Evolutionary conservation across 2,113 vertebrate genomes (phyloP).

Genomic region (Tor tambroides): DNA sequence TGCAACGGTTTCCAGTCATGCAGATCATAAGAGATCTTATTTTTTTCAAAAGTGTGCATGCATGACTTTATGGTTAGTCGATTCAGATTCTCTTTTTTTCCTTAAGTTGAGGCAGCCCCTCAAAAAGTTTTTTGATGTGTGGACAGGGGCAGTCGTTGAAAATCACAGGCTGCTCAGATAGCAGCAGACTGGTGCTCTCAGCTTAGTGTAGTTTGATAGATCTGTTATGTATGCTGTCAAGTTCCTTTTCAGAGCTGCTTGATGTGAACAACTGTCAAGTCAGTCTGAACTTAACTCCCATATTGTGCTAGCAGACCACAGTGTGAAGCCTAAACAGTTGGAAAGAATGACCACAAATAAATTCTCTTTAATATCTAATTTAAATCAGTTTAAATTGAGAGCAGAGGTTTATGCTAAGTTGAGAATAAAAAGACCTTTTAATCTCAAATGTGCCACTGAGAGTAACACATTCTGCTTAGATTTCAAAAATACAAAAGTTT

Average conservation of each 20-base stretch:
- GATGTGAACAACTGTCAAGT: neutral
- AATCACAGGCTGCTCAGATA: neutral
- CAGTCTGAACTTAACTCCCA: neutral
- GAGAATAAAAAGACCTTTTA: neutral
- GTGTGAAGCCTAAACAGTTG: neutral
- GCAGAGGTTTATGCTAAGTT: neutral
- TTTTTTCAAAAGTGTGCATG: neutral
- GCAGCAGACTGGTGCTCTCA: neutral
- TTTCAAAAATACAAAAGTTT: too few species aligned
- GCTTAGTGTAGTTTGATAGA: neutral
- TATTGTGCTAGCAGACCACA: neutral
- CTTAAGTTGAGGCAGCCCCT: neutral
- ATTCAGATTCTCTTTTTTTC: neutral
- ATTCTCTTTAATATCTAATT: neutral
- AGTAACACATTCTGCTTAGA: neutral
- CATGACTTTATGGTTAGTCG: neutral
- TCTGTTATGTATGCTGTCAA: neutral
- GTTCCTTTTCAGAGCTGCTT: neutral
- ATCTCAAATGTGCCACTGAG: neutral
- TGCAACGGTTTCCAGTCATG: slow-evolving; percentile 38
- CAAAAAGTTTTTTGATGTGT: neutral
- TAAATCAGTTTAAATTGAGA: neutral
- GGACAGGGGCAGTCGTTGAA: neutral
- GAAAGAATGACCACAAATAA: neutral
- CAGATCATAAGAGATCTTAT: neutral